These are phyloP conservation scores for Scytalopus superciliaris DNA, from an alignment of 2,113 vertebrate species.

Conservation along the genomic window DNA sequence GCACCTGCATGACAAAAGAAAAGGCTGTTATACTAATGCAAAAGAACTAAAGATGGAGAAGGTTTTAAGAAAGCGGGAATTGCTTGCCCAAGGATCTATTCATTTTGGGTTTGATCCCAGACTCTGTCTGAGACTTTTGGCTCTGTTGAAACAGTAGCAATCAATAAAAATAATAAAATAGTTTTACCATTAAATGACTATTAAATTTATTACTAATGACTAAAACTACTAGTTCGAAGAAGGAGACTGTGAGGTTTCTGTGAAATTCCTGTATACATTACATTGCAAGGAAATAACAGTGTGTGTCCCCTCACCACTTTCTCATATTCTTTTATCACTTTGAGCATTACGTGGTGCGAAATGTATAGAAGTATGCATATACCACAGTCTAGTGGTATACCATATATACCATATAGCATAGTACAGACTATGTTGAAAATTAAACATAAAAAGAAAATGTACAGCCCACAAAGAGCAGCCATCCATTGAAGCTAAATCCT, in stretches of 20 bases:
- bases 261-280: neutral
- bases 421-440: neutral
- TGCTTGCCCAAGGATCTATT: neutral
- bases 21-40: neutral
- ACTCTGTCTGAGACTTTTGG: neutral
- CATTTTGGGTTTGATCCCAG: neutral
- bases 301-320: neutral
- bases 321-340: neutral
- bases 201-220: neutral
- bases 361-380: neutral
- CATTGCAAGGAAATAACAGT: neutral
- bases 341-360: neutral
- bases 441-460: neutral
- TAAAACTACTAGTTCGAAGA: neutral
- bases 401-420: too few species aligned
- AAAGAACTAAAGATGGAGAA: neutral
- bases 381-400: neutral
- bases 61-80: neutral
- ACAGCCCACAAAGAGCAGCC: neutral
- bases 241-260: neutral
- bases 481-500: neutral
- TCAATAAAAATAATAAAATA: neutral
- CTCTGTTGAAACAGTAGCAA: neutral
- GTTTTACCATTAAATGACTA: neutral
- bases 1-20: constrained; percentile 1